A percentile compares a stretch with the other conserved stretches of the same genome.
Evolutionary conservation across 2,888 invertebrate genomes (phyloP).

Genomic region (Gerris lacustris): DNA sequence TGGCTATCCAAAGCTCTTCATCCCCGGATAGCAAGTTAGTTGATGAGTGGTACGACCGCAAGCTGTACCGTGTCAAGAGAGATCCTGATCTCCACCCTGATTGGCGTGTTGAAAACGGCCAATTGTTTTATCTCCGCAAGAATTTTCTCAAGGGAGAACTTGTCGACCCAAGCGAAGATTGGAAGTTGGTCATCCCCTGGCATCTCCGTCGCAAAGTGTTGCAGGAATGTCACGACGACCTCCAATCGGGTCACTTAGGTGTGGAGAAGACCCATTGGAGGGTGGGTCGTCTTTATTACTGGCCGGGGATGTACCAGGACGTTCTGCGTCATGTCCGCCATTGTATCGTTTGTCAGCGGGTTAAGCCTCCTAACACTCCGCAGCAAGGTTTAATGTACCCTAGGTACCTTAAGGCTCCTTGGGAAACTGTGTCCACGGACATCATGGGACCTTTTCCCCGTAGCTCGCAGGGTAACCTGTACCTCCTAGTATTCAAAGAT

Average conservation of each 20-base stretch:
- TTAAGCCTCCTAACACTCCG: conserved; percentile 8
- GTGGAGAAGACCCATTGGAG: background rate
- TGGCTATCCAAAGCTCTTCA: too few relatives aligned
- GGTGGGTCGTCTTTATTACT: background rate
- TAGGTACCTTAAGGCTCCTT: conserved; percentile 19
- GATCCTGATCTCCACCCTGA: background rate
- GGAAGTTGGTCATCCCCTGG: background rate
- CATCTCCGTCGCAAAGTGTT: background rate
- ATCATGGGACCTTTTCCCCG: conserved; percentile 33
- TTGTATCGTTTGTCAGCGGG: background rate
- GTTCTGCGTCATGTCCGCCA: background rate
- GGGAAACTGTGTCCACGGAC: conserved; percentile 28
- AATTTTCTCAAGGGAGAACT: background rate
- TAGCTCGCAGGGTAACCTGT: conserved; percentile 29
- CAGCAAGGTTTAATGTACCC: conserved; percentile 12
- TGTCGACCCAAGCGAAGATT: background rate
- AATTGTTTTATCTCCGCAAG: conserved; percentile 13
- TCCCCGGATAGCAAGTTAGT: background rate
- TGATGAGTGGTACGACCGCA: background rate
- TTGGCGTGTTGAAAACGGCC: conserved; percentile 10
- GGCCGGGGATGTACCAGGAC: background rate
- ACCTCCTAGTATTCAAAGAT: conserved; percentile 31
- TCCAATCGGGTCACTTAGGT: background rate
- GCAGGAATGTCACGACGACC: background rate
- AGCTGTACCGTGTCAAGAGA: background rate